A percentile compares a stretch with the other conserved stretches of the same genome.
Conservation (phyloP, 2,888 invertebrate species). For the Dyspetes luteomarginatus region DNA sequence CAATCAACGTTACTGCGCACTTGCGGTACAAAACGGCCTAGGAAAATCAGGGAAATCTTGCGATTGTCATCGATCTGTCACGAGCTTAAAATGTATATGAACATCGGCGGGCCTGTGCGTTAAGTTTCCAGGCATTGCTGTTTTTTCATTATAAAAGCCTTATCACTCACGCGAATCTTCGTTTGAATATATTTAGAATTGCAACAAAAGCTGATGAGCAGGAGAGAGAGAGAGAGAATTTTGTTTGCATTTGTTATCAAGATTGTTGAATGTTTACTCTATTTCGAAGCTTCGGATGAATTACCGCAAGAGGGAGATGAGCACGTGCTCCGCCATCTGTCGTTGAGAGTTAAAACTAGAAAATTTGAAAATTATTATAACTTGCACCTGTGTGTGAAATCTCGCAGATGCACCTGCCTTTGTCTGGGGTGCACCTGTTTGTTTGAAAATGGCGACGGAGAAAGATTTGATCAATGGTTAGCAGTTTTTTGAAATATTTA, state of each 20-base stretch:
- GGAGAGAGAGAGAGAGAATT: no score
- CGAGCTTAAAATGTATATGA: background rate
- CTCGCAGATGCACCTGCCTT: constrained; percentile 14
- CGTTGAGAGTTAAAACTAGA: no score
- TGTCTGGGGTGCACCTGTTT: constrained; percentile 55
- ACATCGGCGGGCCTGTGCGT: background rate
- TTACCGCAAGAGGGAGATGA: background rate
- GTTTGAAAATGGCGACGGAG: constrained; percentile 71
- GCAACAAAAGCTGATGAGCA: background rate
- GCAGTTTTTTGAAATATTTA: background rate
- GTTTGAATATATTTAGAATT: background rate
- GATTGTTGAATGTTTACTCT: background rate
- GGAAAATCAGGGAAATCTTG: background rate
- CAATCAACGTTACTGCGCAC: constrained; percentile 44
- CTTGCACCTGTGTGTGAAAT: no score
- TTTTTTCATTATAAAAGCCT: background rate
- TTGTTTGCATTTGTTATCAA: background rate
- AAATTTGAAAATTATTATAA: no score
- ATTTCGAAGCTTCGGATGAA: background rate
- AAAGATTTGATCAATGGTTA: constrained; percentile 70
- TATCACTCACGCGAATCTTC: background rate
- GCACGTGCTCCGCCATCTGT: no score
- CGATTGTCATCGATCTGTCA: background rate
- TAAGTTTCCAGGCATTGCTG: background rate
- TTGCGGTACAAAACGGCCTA: constrained; percentile 21